phyloP scores from a whole-genome alignment of 2,113 vertebrate species.

The Laticauda laticaudata region DNA sequence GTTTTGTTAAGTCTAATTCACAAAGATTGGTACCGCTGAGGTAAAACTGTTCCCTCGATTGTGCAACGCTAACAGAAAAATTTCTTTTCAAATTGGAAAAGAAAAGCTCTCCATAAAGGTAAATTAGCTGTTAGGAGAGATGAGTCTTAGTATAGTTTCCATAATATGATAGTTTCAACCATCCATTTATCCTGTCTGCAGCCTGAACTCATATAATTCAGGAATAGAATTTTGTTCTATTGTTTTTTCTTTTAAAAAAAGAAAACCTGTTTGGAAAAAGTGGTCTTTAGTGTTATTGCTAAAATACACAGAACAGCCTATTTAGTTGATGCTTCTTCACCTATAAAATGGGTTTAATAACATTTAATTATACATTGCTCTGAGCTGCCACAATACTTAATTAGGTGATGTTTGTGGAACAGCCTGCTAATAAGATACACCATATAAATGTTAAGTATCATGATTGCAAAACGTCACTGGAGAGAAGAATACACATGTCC shows the following conservation, averaged over 20 bases:
- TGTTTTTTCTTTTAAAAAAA: neutral
- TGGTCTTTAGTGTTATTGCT: constrained; percentile 7
- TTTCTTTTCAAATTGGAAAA: neutral
- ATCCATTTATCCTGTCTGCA: neutral
- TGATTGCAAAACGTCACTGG: constrained; percentile 17
- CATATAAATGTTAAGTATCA: constrained; percentile 24
- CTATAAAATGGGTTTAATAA: constrained; percentile 47
- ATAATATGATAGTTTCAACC: neutral
- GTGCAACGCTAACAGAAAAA: neutral
- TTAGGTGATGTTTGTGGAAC: constrained; percentile 33
- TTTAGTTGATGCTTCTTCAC: constrained; percentile 45
- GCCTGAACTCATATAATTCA: neutral
- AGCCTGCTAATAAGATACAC: constrained; percentile 39
- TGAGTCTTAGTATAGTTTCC: neutral
- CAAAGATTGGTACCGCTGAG: neutral
- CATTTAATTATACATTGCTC: constrained; percentile 49
- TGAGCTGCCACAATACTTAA: constrained; percentile 33
- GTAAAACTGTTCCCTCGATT: neutral
- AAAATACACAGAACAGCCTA: constrained; percentile 24
- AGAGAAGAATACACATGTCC: constrained; percentile 14
- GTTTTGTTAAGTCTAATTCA: neutral
- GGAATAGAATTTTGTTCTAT: neutral
- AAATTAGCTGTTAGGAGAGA: neutral
- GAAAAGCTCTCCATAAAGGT: neutral
- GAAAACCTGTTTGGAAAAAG: neutral